Conservation (phyloP, 2,797 vertebrate species). For the Pteropus rufus region DNA sequence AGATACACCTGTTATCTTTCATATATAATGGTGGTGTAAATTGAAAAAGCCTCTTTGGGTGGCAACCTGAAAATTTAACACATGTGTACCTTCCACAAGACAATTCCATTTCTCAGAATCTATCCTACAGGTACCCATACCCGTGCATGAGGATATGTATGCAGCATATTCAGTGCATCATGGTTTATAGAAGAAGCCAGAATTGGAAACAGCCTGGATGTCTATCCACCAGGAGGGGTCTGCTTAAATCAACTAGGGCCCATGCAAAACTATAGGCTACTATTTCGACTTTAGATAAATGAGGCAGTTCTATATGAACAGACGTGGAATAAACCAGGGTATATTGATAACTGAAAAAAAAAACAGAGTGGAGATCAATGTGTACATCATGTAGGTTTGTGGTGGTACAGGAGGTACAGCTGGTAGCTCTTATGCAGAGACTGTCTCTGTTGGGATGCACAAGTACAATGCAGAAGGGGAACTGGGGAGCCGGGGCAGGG, state of each 20-base stretch:
- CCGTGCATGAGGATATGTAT: too few relatives aligned
- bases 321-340: not conserved
- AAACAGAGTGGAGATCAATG: not conserved
- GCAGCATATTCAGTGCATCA: not conserved
- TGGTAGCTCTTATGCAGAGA: not conserved
- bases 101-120: not conserved
- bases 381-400: not conserved
- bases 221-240: not conserved
- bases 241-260: not conserved
- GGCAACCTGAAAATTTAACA: not conserved
- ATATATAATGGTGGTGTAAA: not conserved
- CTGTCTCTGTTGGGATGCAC: not conserved
- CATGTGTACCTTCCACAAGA: not conserved
- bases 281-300: not conserved
- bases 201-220: not conserved
- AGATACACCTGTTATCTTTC: not conserved
- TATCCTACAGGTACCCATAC: not conserved
- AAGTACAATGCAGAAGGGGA: not conserved
- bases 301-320: not conserved
- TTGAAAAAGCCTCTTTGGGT: not conserved
- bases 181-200: not conserved
- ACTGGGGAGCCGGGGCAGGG: not conserved
- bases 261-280: not conserved
- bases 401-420: not conserved
- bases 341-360: not conserved